Conservation (phyloP, 2,888 invertebrate species). For the Heterodera filipjevi region DNA sequence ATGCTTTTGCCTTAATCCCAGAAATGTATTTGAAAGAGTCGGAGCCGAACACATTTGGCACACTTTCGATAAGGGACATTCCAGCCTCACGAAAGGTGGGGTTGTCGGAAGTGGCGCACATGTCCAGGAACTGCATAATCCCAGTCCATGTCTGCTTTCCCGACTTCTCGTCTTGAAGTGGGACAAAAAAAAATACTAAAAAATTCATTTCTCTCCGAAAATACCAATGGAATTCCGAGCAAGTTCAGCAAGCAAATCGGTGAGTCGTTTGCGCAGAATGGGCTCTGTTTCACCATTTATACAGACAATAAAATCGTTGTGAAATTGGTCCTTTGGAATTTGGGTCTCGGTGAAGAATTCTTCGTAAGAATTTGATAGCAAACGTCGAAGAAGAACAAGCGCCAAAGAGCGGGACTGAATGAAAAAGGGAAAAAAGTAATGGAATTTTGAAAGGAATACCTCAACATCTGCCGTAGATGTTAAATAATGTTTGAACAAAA, state of each 20-base stretch:
- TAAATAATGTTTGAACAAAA: constrained; percentile 52
- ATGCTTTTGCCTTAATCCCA: constrained; percentile 79
- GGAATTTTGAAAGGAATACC: constrained; percentile 39
- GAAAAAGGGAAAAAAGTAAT: neutral
- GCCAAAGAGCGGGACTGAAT: constrained; percentile 80
- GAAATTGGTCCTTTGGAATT: constrained; percentile 77
- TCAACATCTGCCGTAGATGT: constrained; percentile 45
- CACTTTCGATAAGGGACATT: constrained; percentile 89
- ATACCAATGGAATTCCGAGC: constrained; percentile 81
- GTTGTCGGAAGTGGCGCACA: constrained; percentile 84
- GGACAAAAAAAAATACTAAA: too few species aligned
- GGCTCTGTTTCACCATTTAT: constrained; percentile 79
- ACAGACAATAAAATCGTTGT: constrained; percentile 78
- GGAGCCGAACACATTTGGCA: constrained; percentile 95
- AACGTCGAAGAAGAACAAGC: constrained; percentile 87
- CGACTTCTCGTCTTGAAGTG: constrained; percentile 51
- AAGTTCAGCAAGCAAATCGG: constrained; percentile 93
- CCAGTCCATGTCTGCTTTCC: constrained; percentile 71
- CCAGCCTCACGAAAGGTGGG: constrained; percentile 87
- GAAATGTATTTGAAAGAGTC: constrained; percentile 87
- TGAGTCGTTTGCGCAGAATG: constrained; percentile 82
- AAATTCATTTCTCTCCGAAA: neutral
- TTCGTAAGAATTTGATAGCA: constrained; percentile 83
- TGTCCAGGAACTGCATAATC: constrained; percentile 87
- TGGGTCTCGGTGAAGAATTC: constrained; percentile 82